Conservation (phyloP, 2,888 invertebrate species). For the Xanthostigma xanthostigma region DNA sequence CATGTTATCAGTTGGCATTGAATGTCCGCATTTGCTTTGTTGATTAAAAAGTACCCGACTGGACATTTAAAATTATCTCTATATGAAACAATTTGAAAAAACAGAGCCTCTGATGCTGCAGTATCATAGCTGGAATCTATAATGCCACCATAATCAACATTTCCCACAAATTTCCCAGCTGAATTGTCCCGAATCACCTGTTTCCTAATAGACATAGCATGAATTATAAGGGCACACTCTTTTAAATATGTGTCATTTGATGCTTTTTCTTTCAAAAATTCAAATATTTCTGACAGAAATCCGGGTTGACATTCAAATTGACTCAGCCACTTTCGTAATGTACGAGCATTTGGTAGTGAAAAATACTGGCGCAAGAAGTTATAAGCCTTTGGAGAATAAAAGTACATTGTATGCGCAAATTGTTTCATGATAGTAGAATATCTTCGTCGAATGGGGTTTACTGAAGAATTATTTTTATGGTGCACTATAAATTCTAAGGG, state of each 20-base stretch:
- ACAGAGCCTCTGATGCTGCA: slow-evolving; percentile 1
- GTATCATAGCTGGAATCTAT: slow-evolving; percentile 7
- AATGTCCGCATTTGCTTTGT: not conserved
- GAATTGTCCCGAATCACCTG: slow-evolving; percentile 7
- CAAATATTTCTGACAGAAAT: slow-evolving; percentile 6
- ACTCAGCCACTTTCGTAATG: slow-evolving; percentile 13
- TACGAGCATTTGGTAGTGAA: slow-evolving; percentile 13
- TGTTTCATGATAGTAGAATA: slow-evolving; percentile 12
- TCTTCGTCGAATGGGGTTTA: slow-evolving; percentile 2
- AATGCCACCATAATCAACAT: slow-evolving; percentile 10
- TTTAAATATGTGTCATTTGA: not conserved
- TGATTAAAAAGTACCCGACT: slow-evolving; percentile 1
- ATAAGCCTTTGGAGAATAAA: slow-evolving; percentile 15
- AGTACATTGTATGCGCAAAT: slow-evolving; percentile 6
- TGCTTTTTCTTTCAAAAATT: slow-evolving; percentile 7
- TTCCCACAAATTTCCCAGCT: slow-evolving; percentile 8
- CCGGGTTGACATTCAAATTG: slow-evolving; percentile 14
- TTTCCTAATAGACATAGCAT: slow-evolving; percentile 6
- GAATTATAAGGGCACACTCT: slow-evolving; percentile 4
- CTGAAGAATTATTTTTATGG: too few relatives aligned
- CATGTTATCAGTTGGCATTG: slow-evolving; percentile 4
- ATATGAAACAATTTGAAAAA: slow-evolving; percentile 2
- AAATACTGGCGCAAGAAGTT: slow-evolving; percentile 12
- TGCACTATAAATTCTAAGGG: too few relatives aligned
- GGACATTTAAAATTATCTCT: slow-evolving; percentile 4